Conservation (phyloP, 2,888 invertebrate genomes). For the Aphodius sticticus region DNA sequence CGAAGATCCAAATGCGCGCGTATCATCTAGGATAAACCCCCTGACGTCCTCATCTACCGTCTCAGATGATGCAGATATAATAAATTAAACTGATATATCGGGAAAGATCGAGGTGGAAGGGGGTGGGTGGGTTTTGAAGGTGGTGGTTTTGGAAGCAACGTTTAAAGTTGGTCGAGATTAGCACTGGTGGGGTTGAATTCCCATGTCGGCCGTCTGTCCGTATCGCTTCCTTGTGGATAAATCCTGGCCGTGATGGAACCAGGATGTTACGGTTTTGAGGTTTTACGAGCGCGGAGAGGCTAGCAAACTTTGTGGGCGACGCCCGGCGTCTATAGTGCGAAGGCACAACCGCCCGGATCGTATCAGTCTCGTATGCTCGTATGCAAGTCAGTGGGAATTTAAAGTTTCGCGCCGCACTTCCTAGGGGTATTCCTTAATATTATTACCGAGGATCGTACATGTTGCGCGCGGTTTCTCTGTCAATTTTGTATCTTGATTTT, state of each 20-base stretch:
- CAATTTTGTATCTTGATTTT: neutral
- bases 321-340: neutral
- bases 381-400: conserved; percentile 4
- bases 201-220: conserved; percentile 40
- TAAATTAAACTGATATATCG: conserved; percentile 15
- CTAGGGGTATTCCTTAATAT: neutral
- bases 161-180: conserved; percentile 42
- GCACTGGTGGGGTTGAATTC: conserved; percentile 39
- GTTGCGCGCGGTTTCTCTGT: neutral
- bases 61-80: neutral
- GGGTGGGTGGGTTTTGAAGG: neutral
- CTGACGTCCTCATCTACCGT: neutral
- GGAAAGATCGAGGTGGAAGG: neutral
- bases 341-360: neutral
- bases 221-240: conserved; percentile 27
- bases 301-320: neutral
- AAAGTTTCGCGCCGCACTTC: neutral
- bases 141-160: conserved; percentile 33
- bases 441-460: neutral
- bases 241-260: conserved; percentile 16
- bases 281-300: neutral
- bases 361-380: neutral
- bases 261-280: conserved; percentile 4
- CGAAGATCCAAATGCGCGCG: neutral
- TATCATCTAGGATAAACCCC: neutral